A percentile compares a stretch with the other conserved stretches of the same genome.
These are phyloP conservation scores for Megalops cyprinoides DNA, from an alignment of 2,797 vertebrate genomes.

Conservation along the genomic window DNA sequence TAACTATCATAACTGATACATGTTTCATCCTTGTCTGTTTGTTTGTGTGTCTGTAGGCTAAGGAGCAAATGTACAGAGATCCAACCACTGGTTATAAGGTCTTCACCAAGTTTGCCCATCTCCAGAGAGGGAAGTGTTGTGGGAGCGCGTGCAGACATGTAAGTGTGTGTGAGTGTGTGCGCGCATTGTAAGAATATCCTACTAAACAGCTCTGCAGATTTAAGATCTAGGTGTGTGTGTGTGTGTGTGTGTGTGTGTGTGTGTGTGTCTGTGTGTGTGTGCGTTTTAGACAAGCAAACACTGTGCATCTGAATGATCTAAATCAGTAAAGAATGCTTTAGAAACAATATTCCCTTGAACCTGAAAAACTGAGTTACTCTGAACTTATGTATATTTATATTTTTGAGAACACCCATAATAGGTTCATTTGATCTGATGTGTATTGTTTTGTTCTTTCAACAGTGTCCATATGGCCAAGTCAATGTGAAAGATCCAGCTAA, in stretches of 20 bases:
- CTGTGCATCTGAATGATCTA: not conserved
- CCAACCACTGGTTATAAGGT: constrained; percentile 75
- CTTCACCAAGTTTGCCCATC: constrained; percentile 77
- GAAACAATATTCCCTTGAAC: not conserved
- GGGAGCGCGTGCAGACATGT: constrained; percentile 83
- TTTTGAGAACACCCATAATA: not conserved
- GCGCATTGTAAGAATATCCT: not conserved
- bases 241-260: not conserved
- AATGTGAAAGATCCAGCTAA: constrained; percentile 80
- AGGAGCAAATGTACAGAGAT: constrained; percentile 77
- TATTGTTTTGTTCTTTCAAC: constrained; percentile 61
- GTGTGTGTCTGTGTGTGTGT: no score
- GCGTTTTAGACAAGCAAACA: no score
- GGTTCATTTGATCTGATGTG: constrained; percentile 39
- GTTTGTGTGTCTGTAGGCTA: constrained; percentile 66
- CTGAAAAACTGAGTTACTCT: not conserved
- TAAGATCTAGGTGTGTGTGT: not conserved
- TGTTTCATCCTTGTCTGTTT: constrained; percentile 52
- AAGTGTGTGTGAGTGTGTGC: constrained; percentile 57
- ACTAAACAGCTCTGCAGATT: not conserved
- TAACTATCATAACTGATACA: constrained; percentile 16
- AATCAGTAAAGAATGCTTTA: not conserved
- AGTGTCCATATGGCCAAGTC: constrained; percentile 86
- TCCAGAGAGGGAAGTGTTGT: constrained; percentile 77
- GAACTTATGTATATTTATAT: not conserved